Evolutionary conservation across 2,888 invertebrate species (phyloP), one percentile per base, ranked within the genome.

Genomic region (Portevinia maculata): DNA sequence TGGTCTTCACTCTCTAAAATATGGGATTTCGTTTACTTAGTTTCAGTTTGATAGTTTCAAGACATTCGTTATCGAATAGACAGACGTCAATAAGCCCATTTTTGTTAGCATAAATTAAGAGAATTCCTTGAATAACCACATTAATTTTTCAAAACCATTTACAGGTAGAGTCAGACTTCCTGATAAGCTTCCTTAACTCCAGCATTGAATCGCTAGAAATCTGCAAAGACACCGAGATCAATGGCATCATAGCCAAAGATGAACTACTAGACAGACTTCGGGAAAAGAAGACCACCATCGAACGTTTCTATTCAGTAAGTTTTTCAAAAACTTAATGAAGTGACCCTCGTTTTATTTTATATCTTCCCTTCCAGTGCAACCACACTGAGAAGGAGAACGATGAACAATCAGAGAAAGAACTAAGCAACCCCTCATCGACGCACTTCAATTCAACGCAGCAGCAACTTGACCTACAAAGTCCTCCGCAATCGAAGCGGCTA

Each of bases 101-200:
- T n/a, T n/a, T n/a, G n/a, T n/a, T n/a, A n/a, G n/a, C n/a, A n/a
- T n/a, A n/a, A n/a, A n/a, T n/a, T n/a, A n/a, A n/a, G n/a, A n/a
- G n/a, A n/a, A n/a, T n/a, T n/a, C n/a, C n/a, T n/a, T n/a, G n/a
- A n/a, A n/a, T n/a, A n/a, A n/a, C n/a, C n/a, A n/a, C n/a, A n/a
- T n/a, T n/a, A n/a, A n/a, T n/a, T n/a, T n/a, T n/a, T n/a, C n/a
- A n/a, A n/a, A n/a, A n/a, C n/a, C n/a, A 6, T 71, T 87, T 88
- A 17, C 86, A 94, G 94, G 94, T 94, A 71, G 93, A 94, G 85
- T 94, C 95, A 13, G 94, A 94, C 86, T 95, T 94, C 88, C 93
- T 94, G 88, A 91, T 95, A 48, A 92, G 93, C 84, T 96, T 95
- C 88, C 88, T 96, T 34, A 94, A 94, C 85, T 94, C 94, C 81